Conservation (phyloP, 2,113 vertebrate species). For the Varanus salvator region DNA sequence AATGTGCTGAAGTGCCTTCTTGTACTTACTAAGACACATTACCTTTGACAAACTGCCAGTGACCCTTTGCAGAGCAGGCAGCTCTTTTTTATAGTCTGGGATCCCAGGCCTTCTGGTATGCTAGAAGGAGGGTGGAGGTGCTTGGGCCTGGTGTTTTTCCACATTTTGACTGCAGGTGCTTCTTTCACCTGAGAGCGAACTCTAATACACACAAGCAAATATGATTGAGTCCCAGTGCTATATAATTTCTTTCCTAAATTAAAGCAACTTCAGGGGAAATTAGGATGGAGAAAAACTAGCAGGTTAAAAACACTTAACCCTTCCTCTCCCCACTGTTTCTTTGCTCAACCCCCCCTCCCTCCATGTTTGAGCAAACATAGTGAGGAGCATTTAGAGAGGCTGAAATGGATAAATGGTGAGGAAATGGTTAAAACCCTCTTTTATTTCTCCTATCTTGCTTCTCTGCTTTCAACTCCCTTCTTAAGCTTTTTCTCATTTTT, state of each 20-base stretch:
- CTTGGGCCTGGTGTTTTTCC: no score
- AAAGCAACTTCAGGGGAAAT: neutral
- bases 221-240: no score
- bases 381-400: no score
- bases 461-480: neutral
- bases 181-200: neutral
- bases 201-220: neutral
- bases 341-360: neutral
- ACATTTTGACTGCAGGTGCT: neutral
- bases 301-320: neutral
- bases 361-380: no score
- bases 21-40: neutral
- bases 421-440: neutral
- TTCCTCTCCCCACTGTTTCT: neutral
- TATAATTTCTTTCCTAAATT: neutral
- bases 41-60: neutral
- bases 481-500: neutral
- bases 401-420: neutral
- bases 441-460: neutral
- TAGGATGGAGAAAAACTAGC: neutral
- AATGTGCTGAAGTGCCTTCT: no score
- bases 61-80: neutral
- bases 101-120: neutral
- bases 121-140: neutral
- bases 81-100: neutral